These are phyloP conservation scores for Pelmatolapia mariae DNA, from an alignment of 2,113 vertebrate species.

Conservation along the genomic window DNA sequence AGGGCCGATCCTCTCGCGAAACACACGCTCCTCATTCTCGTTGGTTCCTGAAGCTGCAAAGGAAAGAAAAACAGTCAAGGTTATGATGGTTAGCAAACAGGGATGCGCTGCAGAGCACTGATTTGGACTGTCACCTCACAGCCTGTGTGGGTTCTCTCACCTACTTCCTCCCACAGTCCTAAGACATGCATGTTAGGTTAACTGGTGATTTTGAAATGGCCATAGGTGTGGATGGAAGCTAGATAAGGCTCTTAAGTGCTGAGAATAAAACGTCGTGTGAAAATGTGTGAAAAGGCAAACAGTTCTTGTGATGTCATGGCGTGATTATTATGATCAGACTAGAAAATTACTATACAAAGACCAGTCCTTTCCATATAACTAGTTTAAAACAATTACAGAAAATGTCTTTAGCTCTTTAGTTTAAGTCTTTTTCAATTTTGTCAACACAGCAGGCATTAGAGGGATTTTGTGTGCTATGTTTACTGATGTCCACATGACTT, in stretches of 20 bases:
- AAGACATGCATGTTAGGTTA: neutral
- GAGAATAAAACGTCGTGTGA: neutral
- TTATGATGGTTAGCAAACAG: neutral
- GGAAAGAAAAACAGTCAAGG: neutral
- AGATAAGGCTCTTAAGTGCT: neutral
- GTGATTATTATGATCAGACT: neutral
- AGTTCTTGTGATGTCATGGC: neutral
- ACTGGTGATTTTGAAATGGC: neutral
- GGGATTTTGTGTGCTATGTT: neutral
- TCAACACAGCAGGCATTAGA: neutral
- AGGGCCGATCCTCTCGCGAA: constrained; percentile 92
- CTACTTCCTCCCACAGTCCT: neutral
- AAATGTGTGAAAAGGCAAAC: neutral
- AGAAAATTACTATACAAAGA: neutral
- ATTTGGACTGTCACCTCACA: neutral
- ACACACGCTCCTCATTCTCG: constrained; percentile 96
- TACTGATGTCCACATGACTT: neutral
- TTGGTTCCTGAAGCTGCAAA: constrained; percentile 76
- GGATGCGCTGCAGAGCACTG: neutral
- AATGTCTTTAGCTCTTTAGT: neutral
- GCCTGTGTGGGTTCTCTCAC: neutral
- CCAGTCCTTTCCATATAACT: neutral
- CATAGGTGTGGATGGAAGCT: neutral
- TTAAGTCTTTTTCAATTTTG: neutral
- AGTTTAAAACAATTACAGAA: neutral